Base-by-base conservation (phyloP, 2,113 vertebrate species). In the Falcunculus frontatus region DNA sequence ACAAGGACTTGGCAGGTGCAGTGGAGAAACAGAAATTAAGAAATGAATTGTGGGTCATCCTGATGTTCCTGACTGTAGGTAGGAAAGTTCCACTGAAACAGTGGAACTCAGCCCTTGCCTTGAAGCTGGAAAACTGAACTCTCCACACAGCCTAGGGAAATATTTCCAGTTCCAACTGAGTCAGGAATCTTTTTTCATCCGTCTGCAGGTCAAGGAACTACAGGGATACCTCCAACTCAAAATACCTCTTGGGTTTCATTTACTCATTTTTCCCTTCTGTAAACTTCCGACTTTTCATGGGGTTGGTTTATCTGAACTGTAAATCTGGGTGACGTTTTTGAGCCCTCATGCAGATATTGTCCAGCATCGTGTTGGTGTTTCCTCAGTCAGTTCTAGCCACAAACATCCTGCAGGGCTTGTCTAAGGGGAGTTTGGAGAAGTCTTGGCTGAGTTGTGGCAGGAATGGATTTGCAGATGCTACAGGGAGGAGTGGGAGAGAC, bases 321-420 rank as follows among this genome's bases (percentile, higher is more conserved):
- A 49, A 37, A 62, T 65, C 55, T 0, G 0, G 29, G 22, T 84
- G 39, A 27, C 8, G 26, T 42, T 35, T 10, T 0, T 42, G 9
- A 67, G 35, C 69, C 22, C 20, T 35, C 14, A 64, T 52, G 44
- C 1, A 3, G 37, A 52, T 29, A 13, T 39, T 16, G 2, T 33
- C 2, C 39, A 68, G 47, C 16, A 7, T 8, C 0, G 0, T 18
- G 33, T 39, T 73, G 49, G 14, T 47, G 21, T 73, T 73, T 41
- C 50, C 41, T 78, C 49, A 55, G 44, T 16, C 35, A 50, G 44
- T 57, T 42, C 26, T 37, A 23, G 65, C 10, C 64, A 12, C 64
- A 27, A 23, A 30, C 6, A 1, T 39, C 5, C 2, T 18, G 23
- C 19, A 17, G 59, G 55, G 9, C 22, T 33, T 39, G 14, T 32